Percentiles rank a stretch among this genome's conserved stretches.
Evolutionary conservation across 2,113 vertebrate genomes (phyloP).

Genomic region (Speoplatyrhinus poulsoni): DNA sequence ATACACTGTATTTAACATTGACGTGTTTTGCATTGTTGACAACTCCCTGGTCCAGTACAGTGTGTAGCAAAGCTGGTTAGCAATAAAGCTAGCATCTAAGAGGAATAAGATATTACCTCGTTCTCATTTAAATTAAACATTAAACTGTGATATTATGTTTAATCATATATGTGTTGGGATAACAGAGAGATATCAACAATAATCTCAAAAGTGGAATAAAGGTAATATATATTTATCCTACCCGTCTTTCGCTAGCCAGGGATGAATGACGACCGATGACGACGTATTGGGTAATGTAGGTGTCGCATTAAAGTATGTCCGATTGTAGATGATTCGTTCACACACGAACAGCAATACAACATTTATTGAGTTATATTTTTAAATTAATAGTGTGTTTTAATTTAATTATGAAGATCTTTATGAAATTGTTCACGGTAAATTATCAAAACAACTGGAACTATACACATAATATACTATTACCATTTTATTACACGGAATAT

Average conservation of each 20-base stretch:
- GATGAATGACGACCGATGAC: constrained; percentile 51
- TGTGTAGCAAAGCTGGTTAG: constrained; percentile 52
- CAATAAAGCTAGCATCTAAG: constrained; percentile 38
- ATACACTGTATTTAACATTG: neutral
- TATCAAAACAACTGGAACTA: neutral
- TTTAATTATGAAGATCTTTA: neutral
- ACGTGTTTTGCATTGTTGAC: constrained; percentile 34
- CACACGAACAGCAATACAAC: constrained; percentile 11
- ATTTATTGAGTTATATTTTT: neutral
- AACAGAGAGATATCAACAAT: neutral
- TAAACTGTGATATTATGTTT: neutral
- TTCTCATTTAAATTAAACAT: neutral
- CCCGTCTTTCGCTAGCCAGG: constrained; percentile 42
- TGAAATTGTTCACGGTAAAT: too few relatives aligned
- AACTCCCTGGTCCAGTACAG: constrained; percentile 48
- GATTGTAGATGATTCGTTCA: constrained; percentile 8
- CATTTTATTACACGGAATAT: constrained; percentile 35
- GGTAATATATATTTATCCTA: constrained; percentile 26
- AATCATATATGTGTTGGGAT: neutral
- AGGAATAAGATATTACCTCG: constrained; percentile 16
- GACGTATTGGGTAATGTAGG: constrained; percentile 32
- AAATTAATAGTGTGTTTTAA: neutral
- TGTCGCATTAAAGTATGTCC: constrained; percentile 47
- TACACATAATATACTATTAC: neutral
- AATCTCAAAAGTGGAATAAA: rapidly evolving